Evolutionary conservation across 2,797 vertebrate species (phyloP).

Genomic region (Malurus splendens): DNA sequence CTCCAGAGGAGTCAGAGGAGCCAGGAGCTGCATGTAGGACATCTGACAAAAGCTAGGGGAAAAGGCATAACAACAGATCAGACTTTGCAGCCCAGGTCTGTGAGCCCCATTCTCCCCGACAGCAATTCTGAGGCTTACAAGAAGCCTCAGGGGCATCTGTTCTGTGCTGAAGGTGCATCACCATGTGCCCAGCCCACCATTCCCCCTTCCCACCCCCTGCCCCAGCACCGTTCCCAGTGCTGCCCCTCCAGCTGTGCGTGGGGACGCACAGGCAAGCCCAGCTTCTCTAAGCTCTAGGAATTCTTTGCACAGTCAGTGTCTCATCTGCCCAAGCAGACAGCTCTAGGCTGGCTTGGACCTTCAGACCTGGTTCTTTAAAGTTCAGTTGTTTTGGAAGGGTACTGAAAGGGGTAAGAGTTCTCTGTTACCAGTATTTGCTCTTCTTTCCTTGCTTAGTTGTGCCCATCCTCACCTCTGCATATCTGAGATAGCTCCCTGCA

Average conservation of each 20-base stretch:
- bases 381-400: neutral
- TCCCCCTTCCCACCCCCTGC: neutral
- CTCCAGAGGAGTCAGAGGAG: neutral
- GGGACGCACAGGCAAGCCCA: neutral
- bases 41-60: neutral
- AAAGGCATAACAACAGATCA: neutral
- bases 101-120: accelerated
- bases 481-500: neutral
- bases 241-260: neutral
- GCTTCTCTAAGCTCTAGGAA: neutral
- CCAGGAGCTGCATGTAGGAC: neutral
- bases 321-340: neutral
- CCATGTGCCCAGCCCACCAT: accelerated
- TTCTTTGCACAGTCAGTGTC: accelerated
- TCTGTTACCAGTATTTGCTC: neutral
- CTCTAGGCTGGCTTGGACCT: neutral
- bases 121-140: neutral
- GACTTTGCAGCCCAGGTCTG: neutral
- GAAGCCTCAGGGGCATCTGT: accelerated
- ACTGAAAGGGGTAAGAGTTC: neutral
- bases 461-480: neutral
- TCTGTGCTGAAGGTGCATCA: neutral
- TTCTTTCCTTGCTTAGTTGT: neutral
- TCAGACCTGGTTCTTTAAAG: neutral
- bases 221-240: neutral